Evolutionary conservation across 2,797 vertebrate species (phyloP).

Genomic region (Lindbergichthys nudifrons): DNA sequence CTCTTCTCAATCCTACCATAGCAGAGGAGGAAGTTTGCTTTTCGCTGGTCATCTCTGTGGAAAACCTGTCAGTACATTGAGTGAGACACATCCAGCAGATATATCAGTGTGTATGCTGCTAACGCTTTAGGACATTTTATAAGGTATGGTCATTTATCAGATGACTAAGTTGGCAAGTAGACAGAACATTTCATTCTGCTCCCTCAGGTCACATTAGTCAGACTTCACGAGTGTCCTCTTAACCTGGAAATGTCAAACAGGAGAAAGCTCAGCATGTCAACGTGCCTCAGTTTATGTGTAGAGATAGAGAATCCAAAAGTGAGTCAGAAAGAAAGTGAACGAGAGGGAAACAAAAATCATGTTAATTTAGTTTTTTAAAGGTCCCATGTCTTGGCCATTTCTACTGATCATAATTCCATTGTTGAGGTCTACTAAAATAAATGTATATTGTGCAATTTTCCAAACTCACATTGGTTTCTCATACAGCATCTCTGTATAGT

Average conservation of each 20-base stretch:
- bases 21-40: not conserved
- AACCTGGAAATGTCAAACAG: conserved; percentile 16
- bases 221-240: conserved; percentile 11
- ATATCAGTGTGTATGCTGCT: not conserved
- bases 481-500: too few species aligned
- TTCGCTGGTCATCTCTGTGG: too few species aligned
- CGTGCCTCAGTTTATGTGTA: not conserved
- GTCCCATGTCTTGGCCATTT: too few species aligned
- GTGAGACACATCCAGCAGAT: not conserved
- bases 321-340: not conserved
- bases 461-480: too few species aligned
- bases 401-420: too few species aligned
- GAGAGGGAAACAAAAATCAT: too few species aligned
- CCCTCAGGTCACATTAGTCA: conserved; percentile 6
- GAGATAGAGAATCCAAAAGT: not conserved
- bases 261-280: conserved; percentile 3
- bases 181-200: not conserved
- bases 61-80: conserved; percentile 5
- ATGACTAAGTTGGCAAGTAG: not conserved
- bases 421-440: too few species aligned
- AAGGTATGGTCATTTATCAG: not conserved
- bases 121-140: not conserved
- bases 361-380: conserved; percentile 4
- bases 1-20: not conserved
- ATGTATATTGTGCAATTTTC: too few species aligned